Evolutionary conservation across 2,888 invertebrate genomes (phyloP), one percentile per base, ranked within the genome.

Genomic region (Altica lythri): DNA sequence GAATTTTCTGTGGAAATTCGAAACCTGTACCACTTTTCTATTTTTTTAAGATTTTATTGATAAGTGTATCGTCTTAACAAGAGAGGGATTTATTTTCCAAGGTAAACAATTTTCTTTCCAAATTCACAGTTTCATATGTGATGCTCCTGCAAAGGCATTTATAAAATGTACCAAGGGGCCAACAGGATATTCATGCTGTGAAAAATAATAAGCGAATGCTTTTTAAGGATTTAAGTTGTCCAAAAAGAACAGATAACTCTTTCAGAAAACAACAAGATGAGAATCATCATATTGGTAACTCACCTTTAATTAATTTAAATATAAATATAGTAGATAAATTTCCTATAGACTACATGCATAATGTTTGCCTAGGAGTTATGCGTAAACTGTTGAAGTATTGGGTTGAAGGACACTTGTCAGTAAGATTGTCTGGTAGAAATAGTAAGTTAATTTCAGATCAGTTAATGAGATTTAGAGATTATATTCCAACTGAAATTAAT

Each of bases 101-200:
- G 37, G 45, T 42, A 37, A 37, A 44, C 25, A 18, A 5, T 55
- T 38, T 50, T n/a, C 9, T 17, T 18, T 45, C n/a, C 13, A 38
- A 34, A 45, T 55, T 8, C 19, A 44, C 19, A 50, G 37, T 49
- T 50, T 55, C 37, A 43, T 51, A 29, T 47, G 47, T 34, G 52
- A 56, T 53, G 40, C 52, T 30, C 57, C 54, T n/a, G 57, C 51
- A 8, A 50, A 29, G 14, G 48, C 54, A 14, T 54, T 54, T 51
- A 12, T 58, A 12, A 58, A 58, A 27, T 50, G 51, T 46, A 43
- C 48, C 2, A 57, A 57, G 34, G 29, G 30, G 8, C 57, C 46
- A 30, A 40, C 17, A 17, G 59, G 59, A 2, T 57, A 53, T 14
- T 37, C 43, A 16, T 42, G 29, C 44, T 59, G 59, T 30, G 51